Base-by-base conservation (phyloP, 2,113 vertebrate genomes). In the Callionymus lyra region DNA sequence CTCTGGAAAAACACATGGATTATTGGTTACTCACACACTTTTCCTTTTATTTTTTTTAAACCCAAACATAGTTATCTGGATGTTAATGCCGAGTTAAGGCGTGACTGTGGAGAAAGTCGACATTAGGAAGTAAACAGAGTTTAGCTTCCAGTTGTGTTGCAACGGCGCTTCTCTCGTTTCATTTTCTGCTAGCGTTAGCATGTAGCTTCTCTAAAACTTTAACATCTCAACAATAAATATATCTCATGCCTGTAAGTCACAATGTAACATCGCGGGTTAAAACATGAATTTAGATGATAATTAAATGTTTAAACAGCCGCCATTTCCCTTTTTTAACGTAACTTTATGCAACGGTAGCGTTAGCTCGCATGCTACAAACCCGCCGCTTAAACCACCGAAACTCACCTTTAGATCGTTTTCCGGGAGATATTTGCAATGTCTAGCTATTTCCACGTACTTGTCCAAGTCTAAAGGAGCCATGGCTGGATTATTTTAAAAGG, bases 381-480 rank as follows among this genome's bases (percentile, higher is more conserved):
- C n/a, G 10, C 31, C 1, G 37, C 4, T 10, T 31, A 0, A 4
- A 12, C 6, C 4, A 34, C 17, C 16, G 8, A 9, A 12, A 17
- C 68, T 84, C 74, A 97, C 93, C 92, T 97, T 97, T 38, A 94
- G 79, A 70, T 96, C 91, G 55, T 97, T 97, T 68, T 96, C 92
- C 38, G 92, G 93, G 6, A 97, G 85, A 71, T 97, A 97, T 81
- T 97, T 97, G 84, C 93, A 97, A 68, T 91, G 89, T 68, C 90
- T 89, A 39, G 91, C 93, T 47, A 97, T 94, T 79, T 96, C 93
- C 59, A 92, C 91, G 72, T 96, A 97, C 81, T 95, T 94, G 68
- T 96, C 92, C 77, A 96, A 52, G 58, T 96, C 91, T 53, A 96
- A 79, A 56, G 91, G 91, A 88, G 92, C 92, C 92, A 97, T 97